Conservation (phyloP, 1,140 invertebrate genomes). For the Drosophila nebulosa region DNA sequence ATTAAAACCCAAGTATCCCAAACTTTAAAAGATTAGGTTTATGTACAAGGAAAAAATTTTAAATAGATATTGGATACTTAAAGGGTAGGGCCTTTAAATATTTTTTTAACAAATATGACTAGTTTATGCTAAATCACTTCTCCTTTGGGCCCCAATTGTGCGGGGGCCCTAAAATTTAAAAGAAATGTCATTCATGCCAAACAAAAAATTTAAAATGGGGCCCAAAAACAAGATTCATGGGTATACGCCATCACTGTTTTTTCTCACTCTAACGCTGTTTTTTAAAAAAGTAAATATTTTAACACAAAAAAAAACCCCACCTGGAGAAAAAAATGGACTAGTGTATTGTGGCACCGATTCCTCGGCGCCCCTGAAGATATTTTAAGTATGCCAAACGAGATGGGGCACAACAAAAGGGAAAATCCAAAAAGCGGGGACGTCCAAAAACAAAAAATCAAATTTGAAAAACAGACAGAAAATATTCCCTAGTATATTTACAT, state of each 20-base stretch:
- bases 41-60: no score
- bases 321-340: slow-evolving; percentile 62
- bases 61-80: no score
- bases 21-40: no score
- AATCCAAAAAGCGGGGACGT: not conserved
- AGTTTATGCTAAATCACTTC: no score
- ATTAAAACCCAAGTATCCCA: no score
- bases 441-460: not conserved
- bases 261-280: not conserved
- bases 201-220: no score
- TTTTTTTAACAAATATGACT: no score
- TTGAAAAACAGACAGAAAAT: not conserved
- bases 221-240: no score
- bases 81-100: no score
- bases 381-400: slow-evolving; percentile 53
- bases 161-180: no score
- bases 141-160: no score
- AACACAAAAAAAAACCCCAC: slow-evolving; percentile 4
- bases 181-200: no score
- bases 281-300: slow-evolving; percentile 36
- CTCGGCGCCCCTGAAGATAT: slow-evolving; percentile 64
- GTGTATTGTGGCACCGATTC: slow-evolving; percentile 72
- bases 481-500: not conserved
- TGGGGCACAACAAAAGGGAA: not conserved
- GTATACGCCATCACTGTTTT: not conserved